Conservation (phyloP, 2,113 vertebrate species). For the Cottus gobio region DNA sequence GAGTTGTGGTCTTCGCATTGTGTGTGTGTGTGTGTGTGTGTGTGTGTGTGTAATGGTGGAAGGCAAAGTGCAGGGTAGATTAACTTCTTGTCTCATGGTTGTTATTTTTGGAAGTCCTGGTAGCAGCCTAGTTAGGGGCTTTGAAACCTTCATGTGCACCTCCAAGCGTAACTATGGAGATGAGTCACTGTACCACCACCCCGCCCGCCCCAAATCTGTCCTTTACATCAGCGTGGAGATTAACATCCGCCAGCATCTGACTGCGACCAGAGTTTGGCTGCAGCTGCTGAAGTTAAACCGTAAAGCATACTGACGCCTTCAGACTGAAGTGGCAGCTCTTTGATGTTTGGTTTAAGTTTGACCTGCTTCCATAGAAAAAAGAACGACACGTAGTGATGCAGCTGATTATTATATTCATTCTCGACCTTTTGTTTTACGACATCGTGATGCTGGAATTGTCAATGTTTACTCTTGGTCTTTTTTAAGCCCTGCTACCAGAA, state of each 20-base stretch:
- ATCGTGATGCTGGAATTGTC: neutral
- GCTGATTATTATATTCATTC: neutral
- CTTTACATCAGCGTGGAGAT: constrained; percentile 44
- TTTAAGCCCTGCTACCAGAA: neutral
- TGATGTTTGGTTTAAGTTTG: neutral
- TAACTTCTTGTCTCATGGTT: constrained; percentile 31
- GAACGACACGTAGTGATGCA: neutral
- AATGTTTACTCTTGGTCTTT: neutral
- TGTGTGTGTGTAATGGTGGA: constrained; percentile 25
- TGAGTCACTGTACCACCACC: constrained; percentile 32
- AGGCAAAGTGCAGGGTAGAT: constrained; percentile 42
- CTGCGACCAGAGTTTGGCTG: neutral
- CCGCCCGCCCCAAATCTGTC: constrained; percentile 42
- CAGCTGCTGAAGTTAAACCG: neutral
- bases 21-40: constrained; percentile 20
- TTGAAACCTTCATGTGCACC: constrained; percentile 40
- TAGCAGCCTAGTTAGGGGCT: constrained; percentile 31
- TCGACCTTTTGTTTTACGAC: neutral
- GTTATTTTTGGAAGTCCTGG: constrained; percentile 53
- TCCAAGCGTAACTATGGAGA: constrained; percentile 33
- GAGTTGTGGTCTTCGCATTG: constrained; percentile 12
- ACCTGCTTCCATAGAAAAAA: neutral
- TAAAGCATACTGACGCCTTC: neutral
- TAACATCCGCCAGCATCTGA: constrained; percentile 35
- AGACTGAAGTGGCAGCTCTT: neutral